These are phyloP conservation scores for Spea bombifrons DNA, from an alignment of 2,113 vertebrate genomes.

Conservation along the genomic window DNA sequence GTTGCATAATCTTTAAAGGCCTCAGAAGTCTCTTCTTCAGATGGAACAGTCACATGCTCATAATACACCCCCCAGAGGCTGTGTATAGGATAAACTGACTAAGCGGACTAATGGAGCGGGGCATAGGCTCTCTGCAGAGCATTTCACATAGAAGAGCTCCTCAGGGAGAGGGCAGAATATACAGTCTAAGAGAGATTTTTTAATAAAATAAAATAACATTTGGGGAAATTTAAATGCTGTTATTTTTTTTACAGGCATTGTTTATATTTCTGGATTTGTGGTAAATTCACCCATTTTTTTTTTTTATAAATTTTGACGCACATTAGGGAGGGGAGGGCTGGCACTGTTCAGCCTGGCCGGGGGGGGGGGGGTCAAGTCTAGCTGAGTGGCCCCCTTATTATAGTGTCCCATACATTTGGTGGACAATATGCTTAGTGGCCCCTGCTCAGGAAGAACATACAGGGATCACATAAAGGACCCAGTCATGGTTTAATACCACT, in stretches of 20 bases:
- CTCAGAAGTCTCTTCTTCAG: too few species aligned
- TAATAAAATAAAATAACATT: background rate
- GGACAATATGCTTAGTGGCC: background rate
- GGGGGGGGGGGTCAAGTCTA: background rate
- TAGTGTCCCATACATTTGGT: background rate
- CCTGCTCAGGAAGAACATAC: too few species aligned
- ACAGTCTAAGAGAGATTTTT: background rate
- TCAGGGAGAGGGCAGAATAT: background rate
- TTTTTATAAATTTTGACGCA: slow-evolving; percentile 9
- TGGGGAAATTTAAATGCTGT: too few species aligned
- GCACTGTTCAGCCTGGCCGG: background rate
- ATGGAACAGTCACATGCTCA: too few species aligned
- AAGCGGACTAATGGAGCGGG: background rate
- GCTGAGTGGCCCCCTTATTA: background rate
- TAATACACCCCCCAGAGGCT: background rate
- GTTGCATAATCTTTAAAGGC: too few species aligned
- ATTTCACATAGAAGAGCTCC: too few species aligned
- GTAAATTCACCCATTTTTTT: background rate
- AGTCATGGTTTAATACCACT: too few species aligned
- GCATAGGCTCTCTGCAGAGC: background rate
- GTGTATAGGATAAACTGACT: background rate
- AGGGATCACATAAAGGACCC: too few species aligned
- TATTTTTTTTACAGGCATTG: background rate
- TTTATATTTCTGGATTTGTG: background rate
- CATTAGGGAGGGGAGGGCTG: background rate